Base-by-base conservation (phyloP, 2,888 invertebrate species). In the Heliconius ismenius region DNA sequence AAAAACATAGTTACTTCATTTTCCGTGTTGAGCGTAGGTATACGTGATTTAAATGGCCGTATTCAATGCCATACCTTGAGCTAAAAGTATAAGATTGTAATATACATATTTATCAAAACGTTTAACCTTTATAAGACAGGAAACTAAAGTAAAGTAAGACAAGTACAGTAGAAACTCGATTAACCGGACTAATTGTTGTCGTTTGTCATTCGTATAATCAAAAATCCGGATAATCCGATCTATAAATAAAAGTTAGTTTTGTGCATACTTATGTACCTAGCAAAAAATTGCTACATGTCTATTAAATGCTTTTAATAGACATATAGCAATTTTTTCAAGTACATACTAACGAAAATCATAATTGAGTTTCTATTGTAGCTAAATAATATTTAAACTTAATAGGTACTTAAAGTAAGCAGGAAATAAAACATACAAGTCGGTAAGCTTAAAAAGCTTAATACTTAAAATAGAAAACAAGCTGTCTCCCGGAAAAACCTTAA, bases 401-500 rank as follows among this genome's bases (percentile, higher is more conserved):
- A 70, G 24, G 58, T 21, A 26, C 4, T 28, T 7, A 32, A 28
- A 24, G 65, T 7, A 68, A 39, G 3, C 10, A 74, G 4, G 36
- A 75, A 39, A 60, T 68, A 49, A 49, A 69, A 43, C 63, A 58
- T 26, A 74, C 32, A 32, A 65, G 32, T 69, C 21, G 28, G 24
- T 32, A 60, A 73, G 64, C 65, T 72, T 39, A 65, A 72, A 24
- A 49, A 65, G 64, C 58, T 76, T 21, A 21, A 36, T 60, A 73
- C 60, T 58, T 76, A 70, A 73, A 49, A 68, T 26, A 67, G 43
- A 73, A 76, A 72, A 49, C 54, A 67, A 70, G 43, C n/a, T n/a
- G 49, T 21, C 49, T 32, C 68, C 32, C 32, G 43, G 67, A 62
- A 77, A 36, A 67, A 58, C 58, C 75, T 77, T 60, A 73, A 77